A percentile compares a stretch with the other conserved stretches of the same genome.
These are phyloP conservation scores for Heliconius aoede DNA, from an alignment of 2,888 invertebrate species.

Conservation along the genomic window DNA sequence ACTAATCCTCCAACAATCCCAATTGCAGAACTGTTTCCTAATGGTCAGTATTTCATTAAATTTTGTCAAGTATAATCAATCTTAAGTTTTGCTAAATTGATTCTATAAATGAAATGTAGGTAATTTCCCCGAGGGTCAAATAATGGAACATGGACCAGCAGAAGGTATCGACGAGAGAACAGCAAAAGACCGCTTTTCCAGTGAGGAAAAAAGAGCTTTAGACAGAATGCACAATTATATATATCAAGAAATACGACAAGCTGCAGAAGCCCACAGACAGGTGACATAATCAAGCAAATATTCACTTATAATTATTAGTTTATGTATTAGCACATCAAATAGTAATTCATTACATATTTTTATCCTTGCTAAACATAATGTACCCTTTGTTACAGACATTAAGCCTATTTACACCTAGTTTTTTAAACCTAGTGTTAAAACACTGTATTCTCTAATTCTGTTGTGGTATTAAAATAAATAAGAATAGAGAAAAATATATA, in stretches of 20 bases:
- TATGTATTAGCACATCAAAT: no score
- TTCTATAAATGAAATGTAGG: constrained; percentile 52
- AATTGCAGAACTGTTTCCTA: constrained; percentile 92
- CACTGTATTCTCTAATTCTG: no score
- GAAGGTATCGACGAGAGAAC: constrained; percentile 90
- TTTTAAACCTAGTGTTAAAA: no score
- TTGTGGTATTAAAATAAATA: no score
- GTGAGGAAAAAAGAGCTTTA: constrained; percentile 94
- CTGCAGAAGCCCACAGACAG: constrained; percentile 99
- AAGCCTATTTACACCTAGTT: no score
- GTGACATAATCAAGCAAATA: constrained; percentile 63
- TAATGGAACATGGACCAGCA: constrained; percentile 90
- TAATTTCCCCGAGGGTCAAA: constrained; percentile 94
- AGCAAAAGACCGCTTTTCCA: constrained; percentile 92
- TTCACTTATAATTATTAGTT: no score
- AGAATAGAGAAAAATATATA: no score
- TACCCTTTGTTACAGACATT: no score
- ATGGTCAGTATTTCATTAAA: constrained; percentile 80
- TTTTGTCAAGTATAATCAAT: background rate
- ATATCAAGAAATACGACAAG: constrained; percentile 96
- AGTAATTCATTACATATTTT: no score
- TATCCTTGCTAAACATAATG: no score
- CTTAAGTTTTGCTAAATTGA: background rate
- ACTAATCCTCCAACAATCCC: constrained; percentile 95
- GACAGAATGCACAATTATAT: constrained; percentile 96